Percentiles rank a stretch among this genome's conserved stretches.
phyloP scores from a whole-genome alignment of 2,888 invertebrate genomes.

The Timema podura region DNA sequence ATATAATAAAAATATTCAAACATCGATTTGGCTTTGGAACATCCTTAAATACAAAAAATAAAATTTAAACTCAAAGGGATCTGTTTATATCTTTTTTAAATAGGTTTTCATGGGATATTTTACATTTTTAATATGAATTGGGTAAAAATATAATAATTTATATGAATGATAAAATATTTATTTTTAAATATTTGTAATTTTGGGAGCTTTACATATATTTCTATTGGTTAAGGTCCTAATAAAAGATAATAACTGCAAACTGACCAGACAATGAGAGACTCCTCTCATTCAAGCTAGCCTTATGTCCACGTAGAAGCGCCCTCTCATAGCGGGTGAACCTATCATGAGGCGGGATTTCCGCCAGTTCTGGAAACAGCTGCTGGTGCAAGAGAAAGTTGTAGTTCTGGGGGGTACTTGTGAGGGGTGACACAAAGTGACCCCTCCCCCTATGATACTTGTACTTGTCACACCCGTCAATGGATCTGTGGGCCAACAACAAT shows the following conservation, averaged over 20 bases:
- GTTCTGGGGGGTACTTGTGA: slow-evolving; percentile 61
- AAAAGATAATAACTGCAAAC: background rate
- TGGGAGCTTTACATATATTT: background rate
- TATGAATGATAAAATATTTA: too few species aligned
- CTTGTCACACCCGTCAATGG: slow-evolving; percentile 61
- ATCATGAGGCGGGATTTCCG: slow-evolving; percentile 24
- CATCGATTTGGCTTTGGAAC: too few species aligned
- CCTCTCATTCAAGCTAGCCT: slow-evolving; percentile 40
- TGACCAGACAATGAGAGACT: slow-evolving; percentile 19
- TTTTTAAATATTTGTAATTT: background rate
- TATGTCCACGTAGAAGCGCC: slow-evolving; percentile 50
- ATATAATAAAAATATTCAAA: too few species aligned
- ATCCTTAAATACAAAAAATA: too few species aligned
- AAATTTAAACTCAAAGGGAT: too few species aligned
- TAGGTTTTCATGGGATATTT: too few species aligned
- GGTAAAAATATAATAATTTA: too few species aligned
- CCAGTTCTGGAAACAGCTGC: slow-evolving; percentile 64
- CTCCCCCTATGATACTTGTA: slow-evolving; percentile 18
- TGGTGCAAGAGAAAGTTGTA: slow-evolving; percentile 72
- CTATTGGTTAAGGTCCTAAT: background rate
- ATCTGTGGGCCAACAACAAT: slow-evolving; percentile 47
- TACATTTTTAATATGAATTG: too few species aligned
- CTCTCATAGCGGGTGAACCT: slow-evolving; percentile 53
- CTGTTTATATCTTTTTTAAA: too few species aligned
- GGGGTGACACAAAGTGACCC: slow-evolving; percentile 41